A percentile compares a stretch with the other conserved stretches of the same genome.
These are phyloP conservation scores for Gymnocypris eckloni DNA, from an alignment of 2,797 vertebrate species.

Conservation along the genomic window DNA sequence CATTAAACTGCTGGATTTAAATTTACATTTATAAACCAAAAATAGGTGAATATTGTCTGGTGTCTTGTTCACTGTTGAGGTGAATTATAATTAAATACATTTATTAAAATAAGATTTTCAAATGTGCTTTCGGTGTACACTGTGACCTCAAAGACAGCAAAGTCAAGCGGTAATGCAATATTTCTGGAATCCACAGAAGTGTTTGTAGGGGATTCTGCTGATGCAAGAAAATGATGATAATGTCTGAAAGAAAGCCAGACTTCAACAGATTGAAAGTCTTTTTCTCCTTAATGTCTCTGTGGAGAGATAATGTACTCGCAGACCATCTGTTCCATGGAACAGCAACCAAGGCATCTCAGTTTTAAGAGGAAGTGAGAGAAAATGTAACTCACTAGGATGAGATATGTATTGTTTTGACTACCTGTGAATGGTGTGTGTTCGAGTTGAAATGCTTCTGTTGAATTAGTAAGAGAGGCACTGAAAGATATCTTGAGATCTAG, in stretches of 20 bases:
- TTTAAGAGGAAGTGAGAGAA: conserved; percentile 11
- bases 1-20: not conserved
- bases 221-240: conserved; percentile 48
- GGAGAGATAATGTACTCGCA: conserved; percentile 70
- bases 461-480: not conserved
- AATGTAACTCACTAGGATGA: conserved; percentile 13
- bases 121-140: conserved; percentile 9
- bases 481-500: not conserved
- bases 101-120: not conserved
- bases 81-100: not conserved
- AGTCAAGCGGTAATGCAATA: not conserved
- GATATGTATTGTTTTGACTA: conserved; percentile 15
- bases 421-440: not conserved
- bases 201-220: conserved; percentile 30
- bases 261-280: conserved; percentile 74
- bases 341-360: conserved; percentile 61
- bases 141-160: conserved; percentile 13
- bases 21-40: not conserved
- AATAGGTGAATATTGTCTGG: not conserved
- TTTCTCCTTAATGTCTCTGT: conserved; percentile 74
- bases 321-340: conserved; percentile 76
- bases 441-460: not conserved
- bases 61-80: not conserved
- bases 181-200: conserved; percentile 23
- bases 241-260: conserved; percentile 62